Conservation (phyloP, 2,113 vertebrate genomes). For the Apaloderma vittatum region DNA sequence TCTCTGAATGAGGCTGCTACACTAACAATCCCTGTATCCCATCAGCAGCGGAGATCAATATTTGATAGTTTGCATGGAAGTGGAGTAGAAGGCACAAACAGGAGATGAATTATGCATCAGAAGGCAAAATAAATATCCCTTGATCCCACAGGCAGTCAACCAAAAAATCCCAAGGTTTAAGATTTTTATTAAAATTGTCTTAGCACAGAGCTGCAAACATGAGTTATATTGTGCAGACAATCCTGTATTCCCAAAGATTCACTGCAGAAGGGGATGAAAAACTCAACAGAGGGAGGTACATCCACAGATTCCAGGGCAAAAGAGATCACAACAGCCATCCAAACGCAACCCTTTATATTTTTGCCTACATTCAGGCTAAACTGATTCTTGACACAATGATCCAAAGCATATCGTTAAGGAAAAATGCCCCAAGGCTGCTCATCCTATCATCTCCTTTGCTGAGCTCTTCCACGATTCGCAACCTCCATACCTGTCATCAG, state of each 20-base stretch:
- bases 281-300: not conserved
- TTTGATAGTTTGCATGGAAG: not conserved
- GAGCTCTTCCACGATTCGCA: not conserved
- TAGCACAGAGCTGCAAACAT: not conserved
- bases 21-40: not conserved
- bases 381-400: not conserved
- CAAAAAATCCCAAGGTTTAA: not conserved
- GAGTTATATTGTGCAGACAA: not conserved
- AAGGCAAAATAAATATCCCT: not conserved
- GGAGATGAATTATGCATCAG: not conserved
- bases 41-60: not conserved
- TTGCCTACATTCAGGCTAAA: not conserved
- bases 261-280: not conserved
- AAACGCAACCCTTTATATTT: not conserved
- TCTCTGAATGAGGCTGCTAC: not conserved
- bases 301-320: not conserved
- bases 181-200: not conserved
- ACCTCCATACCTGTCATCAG: rapidly evolving
- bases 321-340: not conserved
- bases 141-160: not conserved
- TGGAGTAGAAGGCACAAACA: not conserved
- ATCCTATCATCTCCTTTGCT: not conserved
- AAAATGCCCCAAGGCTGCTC: not conserved
- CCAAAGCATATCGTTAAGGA: not conserved
- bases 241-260: not conserved